Percentiles rank a stretch among this genome's conserved stretches.
phyloP scores from a whole-genome alignment of 2,888 invertebrate species.

The Erebia ligea region DNA sequence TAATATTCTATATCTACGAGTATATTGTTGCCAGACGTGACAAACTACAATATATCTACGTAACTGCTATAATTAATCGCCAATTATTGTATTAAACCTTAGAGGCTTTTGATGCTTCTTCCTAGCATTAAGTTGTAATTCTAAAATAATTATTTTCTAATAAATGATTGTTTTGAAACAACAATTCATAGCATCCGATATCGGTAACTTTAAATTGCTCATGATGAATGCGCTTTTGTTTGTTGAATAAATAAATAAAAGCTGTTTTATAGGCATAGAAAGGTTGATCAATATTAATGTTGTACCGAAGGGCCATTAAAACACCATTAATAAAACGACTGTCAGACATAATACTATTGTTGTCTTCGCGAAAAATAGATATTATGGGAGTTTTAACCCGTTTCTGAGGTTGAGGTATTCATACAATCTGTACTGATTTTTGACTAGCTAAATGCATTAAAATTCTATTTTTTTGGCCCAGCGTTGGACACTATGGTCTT shows the following conservation, averaged over 20 bases:
- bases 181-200: conserved; percentile 16
- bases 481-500: no score
- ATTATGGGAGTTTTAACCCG: not conserved
- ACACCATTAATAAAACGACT: conserved; percentile 30
- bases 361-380: conserved; percentile 28
- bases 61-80: no score
- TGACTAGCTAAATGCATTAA: not conserved
- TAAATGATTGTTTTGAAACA: not conserved
- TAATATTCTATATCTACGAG: no score
- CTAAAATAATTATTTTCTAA: not conserved
- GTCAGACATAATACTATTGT: conserved; percentile 24
- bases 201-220: conserved; percentile 30
- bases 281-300: conserved; percentile 38
- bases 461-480: no score
- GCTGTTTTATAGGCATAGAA: conserved; percentile 31
- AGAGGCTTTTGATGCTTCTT: not conserved
- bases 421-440: not conserved
- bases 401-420: not conserved
- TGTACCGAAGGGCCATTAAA: conserved; percentile 31
- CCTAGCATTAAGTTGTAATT: not conserved
- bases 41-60: no score
- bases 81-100: not conserved
- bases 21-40: no score
- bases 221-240: conserved; percentile 31
- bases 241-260: conserved; percentile 24